Evolutionary conservation across 92 coral and sea anemone species (phyloP), one percentile per base, ranked within the genome.

Genomic region (Anthopleura xanthogrammica): DNA sequence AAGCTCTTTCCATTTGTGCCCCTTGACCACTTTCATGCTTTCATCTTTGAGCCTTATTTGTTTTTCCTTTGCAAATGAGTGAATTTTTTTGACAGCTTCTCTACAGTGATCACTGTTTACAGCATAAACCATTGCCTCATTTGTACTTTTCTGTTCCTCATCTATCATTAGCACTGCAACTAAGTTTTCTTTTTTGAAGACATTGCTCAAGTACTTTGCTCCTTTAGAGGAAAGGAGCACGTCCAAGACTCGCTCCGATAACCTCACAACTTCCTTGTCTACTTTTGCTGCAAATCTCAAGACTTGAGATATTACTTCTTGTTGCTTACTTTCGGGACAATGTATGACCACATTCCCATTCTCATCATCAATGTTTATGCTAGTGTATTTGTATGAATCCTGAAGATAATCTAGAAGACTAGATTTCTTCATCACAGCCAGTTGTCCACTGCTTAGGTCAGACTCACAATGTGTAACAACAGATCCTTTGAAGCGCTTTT

Each of bases 1-100:
- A 23, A 90, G 80, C 4, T 76, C 64, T 58, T 55, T 56, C 87
- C 87, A 90, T 57, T 90, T 86, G 8, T 62, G 60, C 12, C 68
- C 83, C 16, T 58, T 70, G 57, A 90, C 24, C 75, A 90, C 68
- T 55, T 56, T 41, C 10, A 80, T 46, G 80, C 86, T 87, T 13
- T 82, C 90, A 52, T 86, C 84, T 3, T 90, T 85, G n/a, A 90
- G 58, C 40, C 16, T 72, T 43, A 41, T 62, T 16, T 40, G 29
- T 29, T 81, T 72, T 79, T 90, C 90, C 74, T 46, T 41, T 40
- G 77, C 65, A 23, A 85, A 68, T 17, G n/a, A 43, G 52, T 85
- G 72, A n/a, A 85, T 39, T 40, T 65, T 55, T 3, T 78, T 14
- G 7, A 70, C 77, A 65, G 77, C 87, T 11, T 78, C 17, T 23